Conservation (phyloP, 2,113 vertebrate genomes). For the Clupea harengus region DNA sequence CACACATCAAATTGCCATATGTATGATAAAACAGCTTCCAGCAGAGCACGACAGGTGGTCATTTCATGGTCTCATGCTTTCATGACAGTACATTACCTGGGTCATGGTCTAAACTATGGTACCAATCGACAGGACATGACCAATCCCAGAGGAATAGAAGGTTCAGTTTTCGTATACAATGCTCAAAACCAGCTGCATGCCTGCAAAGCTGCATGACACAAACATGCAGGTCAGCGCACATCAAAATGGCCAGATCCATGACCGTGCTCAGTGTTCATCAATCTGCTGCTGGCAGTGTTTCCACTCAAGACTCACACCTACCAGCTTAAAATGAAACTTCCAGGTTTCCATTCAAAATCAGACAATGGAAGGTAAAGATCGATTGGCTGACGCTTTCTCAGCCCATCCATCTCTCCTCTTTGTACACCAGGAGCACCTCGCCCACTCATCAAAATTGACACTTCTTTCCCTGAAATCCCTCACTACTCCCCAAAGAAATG, state of each 20-base stretch:
- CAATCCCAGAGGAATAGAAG: too few species aligned
- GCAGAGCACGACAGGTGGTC: too few species aligned
- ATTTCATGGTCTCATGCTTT: too few species aligned
- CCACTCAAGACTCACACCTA: background rate
- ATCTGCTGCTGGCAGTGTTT: background rate
- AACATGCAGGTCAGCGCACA: background rate
- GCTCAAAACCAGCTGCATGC: background rate
- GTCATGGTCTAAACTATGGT: too few species aligned
- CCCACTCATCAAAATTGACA: background rate
- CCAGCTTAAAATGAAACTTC: background rate
- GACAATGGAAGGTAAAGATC: background rate
- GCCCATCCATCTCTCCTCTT: background rate
- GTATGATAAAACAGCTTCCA: background rate
- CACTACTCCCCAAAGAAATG: too few species aligned
- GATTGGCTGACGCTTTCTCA: background rate
- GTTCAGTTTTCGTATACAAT: background rate
- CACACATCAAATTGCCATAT: background rate
- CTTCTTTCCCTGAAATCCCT: background rate
- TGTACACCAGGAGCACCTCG: background rate
- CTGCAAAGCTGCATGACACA: background rate
- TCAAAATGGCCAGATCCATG: background rate
- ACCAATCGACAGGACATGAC: too few species aligned
- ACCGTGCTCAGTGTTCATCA: background rate
- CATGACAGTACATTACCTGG: too few species aligned
- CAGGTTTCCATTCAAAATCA: background rate